A percentile compares a stretch with the other conserved stretches of the same genome.
phyloP scores from a whole-genome alignment of 2,888 invertebrate genomes.

The Caenorhabditis angaria region DNA sequence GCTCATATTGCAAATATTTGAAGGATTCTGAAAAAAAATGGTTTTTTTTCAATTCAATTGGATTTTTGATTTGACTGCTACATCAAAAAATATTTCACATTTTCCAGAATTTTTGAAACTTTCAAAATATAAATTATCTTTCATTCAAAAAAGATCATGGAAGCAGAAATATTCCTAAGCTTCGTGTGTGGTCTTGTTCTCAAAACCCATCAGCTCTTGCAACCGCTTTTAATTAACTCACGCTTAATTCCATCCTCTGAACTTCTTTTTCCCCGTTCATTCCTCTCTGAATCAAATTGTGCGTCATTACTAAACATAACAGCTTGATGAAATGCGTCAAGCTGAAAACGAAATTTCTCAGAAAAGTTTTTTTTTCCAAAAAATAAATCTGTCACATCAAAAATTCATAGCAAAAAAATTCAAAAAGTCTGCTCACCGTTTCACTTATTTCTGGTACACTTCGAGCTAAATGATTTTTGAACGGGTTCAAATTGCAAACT shows the following conservation, averaged over 20 bases:
- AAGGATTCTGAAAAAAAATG: conserved; percentile 54
- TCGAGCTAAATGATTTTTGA: conserved; percentile 66
- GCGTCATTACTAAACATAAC: conserved; percentile 69
- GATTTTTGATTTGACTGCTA: background rate
- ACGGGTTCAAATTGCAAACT: conserved; percentile 69
- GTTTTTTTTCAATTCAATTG: conserved; percentile 1
- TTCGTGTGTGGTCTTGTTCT: too few relatives aligned
- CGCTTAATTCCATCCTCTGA: conserved; percentile 24
- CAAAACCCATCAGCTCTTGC: background rate
- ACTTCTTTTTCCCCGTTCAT: conserved; percentile 27
- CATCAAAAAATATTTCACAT: too few relatives aligned
- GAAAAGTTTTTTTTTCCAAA: conserved; percentile 6
- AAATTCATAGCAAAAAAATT: conserved; percentile 5
- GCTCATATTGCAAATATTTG: conserved; percentile 69
- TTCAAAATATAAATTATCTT: conserved; percentile 16
- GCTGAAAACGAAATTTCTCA: conserved; percentile 46
- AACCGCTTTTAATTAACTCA: background rate
- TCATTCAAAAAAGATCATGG: conserved; percentile 9
- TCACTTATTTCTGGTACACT: conserved; percentile 68
- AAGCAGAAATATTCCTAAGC: conserved; percentile 1
- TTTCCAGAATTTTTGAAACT: conserved; percentile 13
- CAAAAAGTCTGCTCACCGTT: conserved; percentile 49
- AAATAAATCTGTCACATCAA: conserved; percentile 8
- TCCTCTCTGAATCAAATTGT: conserved; percentile 31
- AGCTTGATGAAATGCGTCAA: conserved; percentile 70